These are phyloP conservation scores for Pelagia noctiluca DNA, from an alignment of 30 jellyfish, hydroid and myxozoan genomes.

Conservation along the genomic window DNA sequence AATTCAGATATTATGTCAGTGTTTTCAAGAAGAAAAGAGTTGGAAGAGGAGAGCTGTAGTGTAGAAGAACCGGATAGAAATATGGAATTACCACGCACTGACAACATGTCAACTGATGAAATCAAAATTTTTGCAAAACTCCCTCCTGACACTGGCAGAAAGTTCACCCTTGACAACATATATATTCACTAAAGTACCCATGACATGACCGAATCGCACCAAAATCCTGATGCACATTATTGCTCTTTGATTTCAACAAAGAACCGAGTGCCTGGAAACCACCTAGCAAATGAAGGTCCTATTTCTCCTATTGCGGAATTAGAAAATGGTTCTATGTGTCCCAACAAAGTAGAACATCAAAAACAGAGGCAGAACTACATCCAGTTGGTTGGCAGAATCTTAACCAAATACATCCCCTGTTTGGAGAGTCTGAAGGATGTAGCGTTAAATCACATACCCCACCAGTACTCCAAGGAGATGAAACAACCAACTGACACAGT, in stretches of 20 bases:
- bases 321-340: neutral
- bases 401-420: conserved; percentile 1
- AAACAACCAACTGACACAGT: conserved; percentile 8
- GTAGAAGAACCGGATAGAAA: conserved; percentile 1
- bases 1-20: too few relatives aligned
- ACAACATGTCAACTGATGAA: conserved; percentile 3
- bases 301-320: neutral
- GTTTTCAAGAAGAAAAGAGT: conserved; percentile 2
- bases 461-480: conserved; percentile 9
- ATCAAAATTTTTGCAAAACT: too few relatives aligned
- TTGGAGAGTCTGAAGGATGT: conserved; percentile 14
- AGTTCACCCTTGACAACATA: too few relatives aligned
- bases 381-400: conserved; percentile 13
- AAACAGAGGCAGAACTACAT: conserved; percentile 19
- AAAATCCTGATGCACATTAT: conserved; percentile 6
- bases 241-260: neutral
- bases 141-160: too few relatives aligned
- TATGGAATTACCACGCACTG: conserved; percentile 3
- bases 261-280: conserved; percentile 14
- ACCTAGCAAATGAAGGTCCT: conserved; percentile 7
- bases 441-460: conserved; percentile 14
- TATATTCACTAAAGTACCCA: too few relatives aligned
- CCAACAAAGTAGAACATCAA: neutral
- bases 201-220: too few relatives aligned
- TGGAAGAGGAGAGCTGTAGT: conserved; percentile 8